phyloP scores from a whole-genome alignment of 64 coral and sea anemone species.

The Exaiptasia diaphana region DNA sequence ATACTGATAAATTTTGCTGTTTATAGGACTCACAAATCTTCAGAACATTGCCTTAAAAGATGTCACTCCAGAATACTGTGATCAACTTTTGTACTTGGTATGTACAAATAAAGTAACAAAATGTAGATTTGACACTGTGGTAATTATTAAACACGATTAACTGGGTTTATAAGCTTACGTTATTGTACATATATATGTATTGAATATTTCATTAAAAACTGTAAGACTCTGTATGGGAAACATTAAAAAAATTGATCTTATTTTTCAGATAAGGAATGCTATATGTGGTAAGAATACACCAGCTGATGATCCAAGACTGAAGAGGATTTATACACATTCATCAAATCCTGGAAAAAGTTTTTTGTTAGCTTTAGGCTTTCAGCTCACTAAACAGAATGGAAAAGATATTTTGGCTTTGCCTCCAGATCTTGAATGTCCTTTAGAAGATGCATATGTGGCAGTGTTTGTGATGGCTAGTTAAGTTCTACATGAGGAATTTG shows the following conservation, averaged over 20 bases:
- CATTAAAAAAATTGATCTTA: no score
- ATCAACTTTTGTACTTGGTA: constrained; percentile 82
- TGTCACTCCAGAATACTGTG: constrained; percentile 44
- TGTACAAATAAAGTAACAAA: constrained; percentile 19
- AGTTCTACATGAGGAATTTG: constrained; percentile 6
- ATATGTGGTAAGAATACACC: constrained; percentile 41
- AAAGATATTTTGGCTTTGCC: constrained; percentile 45
- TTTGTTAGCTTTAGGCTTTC: constrained; percentile 65
- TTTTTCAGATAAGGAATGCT: constrained; percentile 64
- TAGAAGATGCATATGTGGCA: constrained; percentile 80
- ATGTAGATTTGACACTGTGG: no score
- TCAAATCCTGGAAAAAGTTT: constrained; percentile 68
- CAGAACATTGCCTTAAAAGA: constrained; percentile 67
- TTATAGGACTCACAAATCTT: constrained; percentile 57
- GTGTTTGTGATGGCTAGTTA: constrained; percentile 77
- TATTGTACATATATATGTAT: no score
- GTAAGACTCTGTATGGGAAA: no score
- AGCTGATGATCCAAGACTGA: constrained; percentile 57
- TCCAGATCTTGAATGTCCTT: constrained; percentile 20
- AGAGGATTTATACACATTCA: constrained; percentile 63
- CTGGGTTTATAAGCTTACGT: no score
- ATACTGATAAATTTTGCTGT: no score
- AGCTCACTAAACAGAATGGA: constrained; percentile 7
- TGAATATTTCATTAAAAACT: no score
- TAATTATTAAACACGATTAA: no score